Conservation (phyloP, 2,113 vertebrate genomes). For the Ploceus nigricollis region DNA sequence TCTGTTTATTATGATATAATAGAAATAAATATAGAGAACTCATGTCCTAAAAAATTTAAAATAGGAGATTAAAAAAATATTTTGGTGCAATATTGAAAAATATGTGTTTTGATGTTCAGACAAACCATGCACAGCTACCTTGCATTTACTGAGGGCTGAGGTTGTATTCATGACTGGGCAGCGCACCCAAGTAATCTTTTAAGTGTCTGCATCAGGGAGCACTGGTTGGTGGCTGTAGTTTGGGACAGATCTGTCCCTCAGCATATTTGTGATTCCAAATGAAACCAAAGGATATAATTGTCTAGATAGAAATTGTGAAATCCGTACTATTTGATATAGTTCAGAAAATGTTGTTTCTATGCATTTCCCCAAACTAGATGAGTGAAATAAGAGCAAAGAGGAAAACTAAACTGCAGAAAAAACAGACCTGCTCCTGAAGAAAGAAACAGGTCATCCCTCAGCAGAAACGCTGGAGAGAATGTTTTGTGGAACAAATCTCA, state of each 20-base stretch:
- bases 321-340: background rate
- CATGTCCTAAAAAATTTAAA: background rate
- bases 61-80: background rate
- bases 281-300: background rate
- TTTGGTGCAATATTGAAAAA: background rate
- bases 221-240: background rate
- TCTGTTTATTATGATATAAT: background rate
- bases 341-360: background rate
- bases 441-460: background rate
- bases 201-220: background rate
- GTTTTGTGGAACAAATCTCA: fast-evolving
- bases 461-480: background rate
- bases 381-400: background rate
- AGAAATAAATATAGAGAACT: background rate
- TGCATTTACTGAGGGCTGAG: background rate
- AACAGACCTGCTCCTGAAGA: background rate
- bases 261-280: background rate
- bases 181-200: background rate
- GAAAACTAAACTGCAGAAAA: background rate
- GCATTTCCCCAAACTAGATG: background rate
- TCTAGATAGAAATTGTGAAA: background rate
- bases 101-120: background rate
- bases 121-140: background rate
- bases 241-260: background rate
- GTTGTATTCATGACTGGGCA: background rate